phyloP scores from a whole-genome alignment of 2,888 invertebrate species.

The Perizoma affinitatum region DNA sequence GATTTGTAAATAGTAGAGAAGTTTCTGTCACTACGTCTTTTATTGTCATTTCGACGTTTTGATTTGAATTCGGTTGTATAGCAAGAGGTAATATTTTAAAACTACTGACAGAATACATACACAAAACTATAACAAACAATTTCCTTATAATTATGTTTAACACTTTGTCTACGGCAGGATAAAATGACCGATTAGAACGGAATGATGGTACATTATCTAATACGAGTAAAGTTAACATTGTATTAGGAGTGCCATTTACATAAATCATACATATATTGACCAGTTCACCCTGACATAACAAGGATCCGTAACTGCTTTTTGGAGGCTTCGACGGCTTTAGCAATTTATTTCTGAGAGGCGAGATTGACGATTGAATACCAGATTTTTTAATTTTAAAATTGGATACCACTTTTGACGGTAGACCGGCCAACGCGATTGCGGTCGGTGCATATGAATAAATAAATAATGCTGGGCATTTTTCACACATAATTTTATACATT shows the following conservation, averaged over 20 bases:
- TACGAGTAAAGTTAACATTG: conserved; percentile 39
- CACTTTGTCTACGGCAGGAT: conserved; percentile 24
- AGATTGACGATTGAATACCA: conserved; percentile 19
- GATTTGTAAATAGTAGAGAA: conserved; percentile 7
- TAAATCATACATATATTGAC: conserved; percentile 47
- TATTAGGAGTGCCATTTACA: conserved; percentile 50
- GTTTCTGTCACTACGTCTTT: not conserved
- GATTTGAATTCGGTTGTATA: not conserved
- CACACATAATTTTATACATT: no score
- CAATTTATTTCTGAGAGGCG: conserved; percentile 18
- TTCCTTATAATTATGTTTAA: conserved; percentile 28
- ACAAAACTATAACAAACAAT: conserved; percentile 29
- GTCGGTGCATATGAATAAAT: no score
- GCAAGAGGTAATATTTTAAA: conserved; percentile 30
- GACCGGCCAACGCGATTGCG: no score
- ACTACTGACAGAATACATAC: conserved; percentile 32
- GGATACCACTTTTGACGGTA: no score
- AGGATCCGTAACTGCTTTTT: conserved; percentile 35
- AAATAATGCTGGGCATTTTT: no score
- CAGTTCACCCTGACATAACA: conserved; percentile 59
- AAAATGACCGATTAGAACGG: conserved; percentile 34
- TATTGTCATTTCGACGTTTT: conserved; percentile 4
- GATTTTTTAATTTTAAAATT: no score
- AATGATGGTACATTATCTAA: conserved; percentile 38
- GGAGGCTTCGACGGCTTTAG: conserved; percentile 22